Evolutionary conservation across 2,113 vertebrate genomes (phyloP).

Genomic region (Lontra canadensis): DNA sequence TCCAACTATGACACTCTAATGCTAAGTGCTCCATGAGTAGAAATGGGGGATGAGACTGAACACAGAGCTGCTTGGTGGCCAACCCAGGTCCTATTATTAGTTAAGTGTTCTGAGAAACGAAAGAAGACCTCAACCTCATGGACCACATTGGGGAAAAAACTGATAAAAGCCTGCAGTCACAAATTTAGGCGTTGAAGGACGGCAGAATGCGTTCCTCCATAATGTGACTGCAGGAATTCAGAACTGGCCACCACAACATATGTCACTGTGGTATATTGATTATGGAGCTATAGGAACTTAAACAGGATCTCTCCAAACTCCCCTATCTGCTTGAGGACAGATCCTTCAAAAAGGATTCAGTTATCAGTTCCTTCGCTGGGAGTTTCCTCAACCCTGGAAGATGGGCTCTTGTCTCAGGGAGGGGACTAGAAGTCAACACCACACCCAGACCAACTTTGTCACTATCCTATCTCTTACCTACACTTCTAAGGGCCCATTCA

Average conservation of each 20-base stretch:
- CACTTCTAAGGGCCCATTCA: neutral
- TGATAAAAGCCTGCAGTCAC: neutral
- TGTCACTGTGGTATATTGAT: neutral
- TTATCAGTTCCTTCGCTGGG: neutral
- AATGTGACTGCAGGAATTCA: neutral
- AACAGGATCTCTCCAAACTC: neutral
- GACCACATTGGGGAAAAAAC: neutral
- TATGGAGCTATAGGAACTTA: neutral
- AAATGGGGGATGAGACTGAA: neutral
- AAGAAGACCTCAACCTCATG: neutral
- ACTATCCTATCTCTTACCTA: neutral
- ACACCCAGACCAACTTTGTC: neutral
- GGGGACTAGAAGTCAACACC: neutral
- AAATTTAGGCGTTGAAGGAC: neutral
- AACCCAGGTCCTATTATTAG: neutral
- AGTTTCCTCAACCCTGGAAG: neutral
- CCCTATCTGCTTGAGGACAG: neutral
- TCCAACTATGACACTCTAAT: neutral
- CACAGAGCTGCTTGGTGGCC: neutral
- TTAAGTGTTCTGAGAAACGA: neutral
- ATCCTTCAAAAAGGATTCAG: neutral
- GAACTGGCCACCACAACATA: neutral
- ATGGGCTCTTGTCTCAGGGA: neutral
- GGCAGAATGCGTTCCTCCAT: neutral
- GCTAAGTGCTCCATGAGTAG: neutral